A percentile compares a stretch with the other conserved stretches of the same genome.
phyloP scores from a whole-genome alignment of 2,113 vertebrate genomes.

The Dasypus novemcinctus region DNA sequence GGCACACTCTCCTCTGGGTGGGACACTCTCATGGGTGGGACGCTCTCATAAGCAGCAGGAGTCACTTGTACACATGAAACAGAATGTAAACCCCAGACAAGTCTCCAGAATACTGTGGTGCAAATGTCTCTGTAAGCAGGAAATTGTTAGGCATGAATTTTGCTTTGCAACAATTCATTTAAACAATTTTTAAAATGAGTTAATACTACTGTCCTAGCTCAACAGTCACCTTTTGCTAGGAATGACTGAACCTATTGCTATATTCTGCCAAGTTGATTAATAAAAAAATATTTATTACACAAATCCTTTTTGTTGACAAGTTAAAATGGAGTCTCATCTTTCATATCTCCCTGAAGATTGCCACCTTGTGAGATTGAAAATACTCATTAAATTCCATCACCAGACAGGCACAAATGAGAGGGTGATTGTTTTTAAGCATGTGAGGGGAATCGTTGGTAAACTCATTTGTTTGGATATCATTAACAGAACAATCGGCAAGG shows the following conservation, averaged over 20 bases:
- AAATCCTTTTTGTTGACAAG: constrained; percentile 89
- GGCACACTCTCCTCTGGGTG: neutral
- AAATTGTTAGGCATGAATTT: neutral
- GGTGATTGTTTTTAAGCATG: constrained; percentile 92
- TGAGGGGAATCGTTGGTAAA: constrained; percentile 91
- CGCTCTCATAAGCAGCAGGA: neutral
- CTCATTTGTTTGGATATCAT: constrained; percentile 93
- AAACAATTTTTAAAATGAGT: neutral
- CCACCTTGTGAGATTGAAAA: constrained; percentile 90
- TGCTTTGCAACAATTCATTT: constrained; percentile 51
- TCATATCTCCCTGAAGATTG: constrained; percentile 91
- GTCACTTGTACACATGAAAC: neutral
- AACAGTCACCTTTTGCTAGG: constrained; percentile 59
- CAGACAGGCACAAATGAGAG: constrained; percentile 89
- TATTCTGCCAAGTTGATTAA: constrained; percentile 87
- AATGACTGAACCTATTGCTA: constrained; percentile 72
- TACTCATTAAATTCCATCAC: constrained; percentile 92
- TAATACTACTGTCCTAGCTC: constrained; percentile 43
- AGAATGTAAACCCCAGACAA: constrained; percentile 38
- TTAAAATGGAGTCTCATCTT: constrained; percentile 90
- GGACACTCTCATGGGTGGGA: neutral
- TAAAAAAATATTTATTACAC: constrained; percentile 93
- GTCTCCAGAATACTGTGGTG: neutral
- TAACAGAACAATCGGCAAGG: constrained; percentile 95
- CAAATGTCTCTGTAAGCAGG: neutral